Percentiles rank a stretch among this genome's conserved stretches.
These are phyloP conservation scores for Perodicticus potto DNA, from an alignment of 2,797 vertebrate genomes.

Conservation along the genomic window DNA sequence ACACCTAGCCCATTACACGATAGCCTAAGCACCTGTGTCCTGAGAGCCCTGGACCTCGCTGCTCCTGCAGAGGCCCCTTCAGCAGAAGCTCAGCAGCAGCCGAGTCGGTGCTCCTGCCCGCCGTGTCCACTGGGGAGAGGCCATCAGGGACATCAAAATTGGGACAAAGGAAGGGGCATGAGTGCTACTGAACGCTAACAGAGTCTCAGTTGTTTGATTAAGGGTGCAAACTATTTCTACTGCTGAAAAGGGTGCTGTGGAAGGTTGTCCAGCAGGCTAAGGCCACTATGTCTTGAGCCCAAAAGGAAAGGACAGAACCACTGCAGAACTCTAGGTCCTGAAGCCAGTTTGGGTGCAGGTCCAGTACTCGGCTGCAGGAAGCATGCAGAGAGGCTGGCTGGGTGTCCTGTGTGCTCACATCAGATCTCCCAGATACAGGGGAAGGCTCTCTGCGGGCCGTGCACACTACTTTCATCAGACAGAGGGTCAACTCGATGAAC, in stretches of 20 bases:
- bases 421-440: neutral
- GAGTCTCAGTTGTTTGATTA: neutral
- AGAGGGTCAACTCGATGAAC: neutral
- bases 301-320: neutral
- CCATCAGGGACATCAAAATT: neutral
- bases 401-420: neutral
- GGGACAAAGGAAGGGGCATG: neutral
- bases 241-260: neutral
- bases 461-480: neutral
- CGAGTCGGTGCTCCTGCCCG: neutral
- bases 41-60: neutral
- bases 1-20: neutral
- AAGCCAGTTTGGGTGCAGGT: neutral
- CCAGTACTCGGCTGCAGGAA: neutral
- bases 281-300: neutral
- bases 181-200: neutral
- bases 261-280: neutral
- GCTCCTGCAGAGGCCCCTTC: neutral
- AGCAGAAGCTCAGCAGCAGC: neutral
- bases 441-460: neutral
- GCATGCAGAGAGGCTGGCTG: neutral
- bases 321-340: neutral
- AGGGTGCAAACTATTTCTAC: neutral
- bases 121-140: accelerated
- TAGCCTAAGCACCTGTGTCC: neutral